These are phyloP conservation scores for Micromesistius poutassou DNA, from an alignment of 2,797 vertebrate genomes.

Conservation along the genomic window DNA sequence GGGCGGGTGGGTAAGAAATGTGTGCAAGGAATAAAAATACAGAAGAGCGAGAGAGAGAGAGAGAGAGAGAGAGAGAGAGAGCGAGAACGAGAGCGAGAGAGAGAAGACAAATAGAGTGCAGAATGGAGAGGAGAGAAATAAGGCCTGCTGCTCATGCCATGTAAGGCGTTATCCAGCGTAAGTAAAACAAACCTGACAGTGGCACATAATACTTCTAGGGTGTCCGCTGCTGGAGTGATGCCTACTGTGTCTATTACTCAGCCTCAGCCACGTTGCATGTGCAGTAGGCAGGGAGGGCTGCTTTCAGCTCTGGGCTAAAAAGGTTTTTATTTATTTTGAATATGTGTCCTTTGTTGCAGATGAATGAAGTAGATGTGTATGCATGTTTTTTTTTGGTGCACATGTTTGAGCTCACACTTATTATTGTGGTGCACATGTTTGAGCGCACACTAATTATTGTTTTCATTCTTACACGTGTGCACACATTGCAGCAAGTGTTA, in stretches of 20 bases:
- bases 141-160: slow-evolving; percentile 43
- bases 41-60: background rate
- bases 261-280: background rate
- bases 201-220: background rate
- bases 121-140: background rate
- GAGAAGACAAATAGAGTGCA: background rate
- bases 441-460: too few species aligned
- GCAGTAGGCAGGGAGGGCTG: background rate
- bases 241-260: background rate
- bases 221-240: background rate
- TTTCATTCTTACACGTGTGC: too few species aligned
- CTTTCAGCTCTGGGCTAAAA: background rate
- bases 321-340: background rate
- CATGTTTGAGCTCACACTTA: too few species aligned
- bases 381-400: background rate
- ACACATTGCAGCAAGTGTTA: too few species aligned
- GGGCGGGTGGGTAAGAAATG: too few species aligned
- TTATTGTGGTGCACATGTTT: too few species aligned
- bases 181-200: slow-evolving; percentile 42
- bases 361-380: background rate
- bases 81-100: background rate
- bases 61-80: background rate
- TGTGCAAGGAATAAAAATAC: too few species aligned
- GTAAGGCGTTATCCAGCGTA: slow-evolving; percentile 63
- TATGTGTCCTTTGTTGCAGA: background rate